Evolutionary conservation across 2,797 vertebrate genomes (phyloP).

Genomic region (Anableps anableps): DNA sequence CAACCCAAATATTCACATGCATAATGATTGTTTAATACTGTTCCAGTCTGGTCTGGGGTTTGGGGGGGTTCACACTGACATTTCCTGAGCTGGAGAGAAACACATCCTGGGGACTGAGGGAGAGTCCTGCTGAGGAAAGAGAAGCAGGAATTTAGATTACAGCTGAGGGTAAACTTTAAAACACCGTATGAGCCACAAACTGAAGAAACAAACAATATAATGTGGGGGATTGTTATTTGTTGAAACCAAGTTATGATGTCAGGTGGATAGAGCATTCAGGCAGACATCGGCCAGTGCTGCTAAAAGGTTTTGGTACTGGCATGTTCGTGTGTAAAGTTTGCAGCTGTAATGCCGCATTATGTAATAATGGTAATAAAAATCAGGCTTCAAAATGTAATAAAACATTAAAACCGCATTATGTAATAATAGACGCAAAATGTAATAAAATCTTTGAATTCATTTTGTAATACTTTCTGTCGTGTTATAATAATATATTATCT

Average conservation of each 20-base stretch:
- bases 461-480: too few species aligned
- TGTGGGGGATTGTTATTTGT: neutral
- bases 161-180: neutral
- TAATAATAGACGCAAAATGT: too few species aligned
- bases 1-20: neutral
- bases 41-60: neutral
- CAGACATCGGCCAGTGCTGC: too few species aligned
- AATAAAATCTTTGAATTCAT: too few species aligned
- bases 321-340: too few species aligned
- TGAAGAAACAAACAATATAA: neutral
- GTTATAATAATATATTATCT: too few species aligned
- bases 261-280: too few species aligned
- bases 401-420: too few species aligned
- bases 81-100: conserved; percentile 58
- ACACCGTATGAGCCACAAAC: neutral
- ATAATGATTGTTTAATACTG: conserved; percentile 36
- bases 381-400: too few species aligned
- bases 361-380: too few species aligned
- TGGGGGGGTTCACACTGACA: conserved; percentile 25
- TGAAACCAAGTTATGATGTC: neutral
- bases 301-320: too few species aligned
- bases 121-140: conserved; percentile 47
- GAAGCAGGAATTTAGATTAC: neutral
- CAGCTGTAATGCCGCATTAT: too few species aligned
- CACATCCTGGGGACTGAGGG: conserved; percentile 46